Percentiles rank a stretch among this genome's conserved stretches.
Evolutionary conservation across 2,113 vertebrate species (phyloP).

Genomic region (Thryonomys swinderianus): DNA sequence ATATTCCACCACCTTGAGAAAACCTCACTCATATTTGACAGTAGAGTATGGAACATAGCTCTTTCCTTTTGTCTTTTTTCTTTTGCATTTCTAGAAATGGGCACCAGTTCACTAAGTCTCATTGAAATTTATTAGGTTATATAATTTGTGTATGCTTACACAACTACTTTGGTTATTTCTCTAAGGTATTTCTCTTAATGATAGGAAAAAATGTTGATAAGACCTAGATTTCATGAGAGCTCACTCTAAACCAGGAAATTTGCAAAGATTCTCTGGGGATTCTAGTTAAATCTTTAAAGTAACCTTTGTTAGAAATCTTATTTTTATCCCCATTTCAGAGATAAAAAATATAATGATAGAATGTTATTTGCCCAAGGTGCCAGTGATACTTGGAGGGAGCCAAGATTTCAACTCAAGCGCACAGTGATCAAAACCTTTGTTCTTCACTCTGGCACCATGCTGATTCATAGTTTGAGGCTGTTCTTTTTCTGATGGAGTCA

Average conservation of each 20-base stretch:
- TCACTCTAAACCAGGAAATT: neutral
- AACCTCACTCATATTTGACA: neutral
- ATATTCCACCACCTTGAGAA: neutral
- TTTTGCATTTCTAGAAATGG: neutral
- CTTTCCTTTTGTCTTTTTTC: neutral
- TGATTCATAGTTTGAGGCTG: rapidly evolving
- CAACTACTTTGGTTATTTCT: neutral
- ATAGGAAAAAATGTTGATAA: neutral
- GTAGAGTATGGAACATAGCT: neutral
- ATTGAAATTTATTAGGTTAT: neutral
- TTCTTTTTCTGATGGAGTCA: neutral
- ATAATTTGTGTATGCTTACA: neutral
- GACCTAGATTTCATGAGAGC: neutral
- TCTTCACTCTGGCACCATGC: too few species aligned
- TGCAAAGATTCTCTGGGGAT: neutral
- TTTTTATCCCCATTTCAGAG: neutral
- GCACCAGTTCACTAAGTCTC: neutral
- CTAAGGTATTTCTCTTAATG: neutral
- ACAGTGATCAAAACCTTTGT: neutral
- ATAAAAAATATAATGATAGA: neutral
- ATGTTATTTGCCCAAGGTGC: neutral
- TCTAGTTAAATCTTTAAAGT: neutral
- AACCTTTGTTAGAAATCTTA: neutral
- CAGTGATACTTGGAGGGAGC: neutral
- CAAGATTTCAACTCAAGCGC: too few species aligned